Conservation (phyloP, 2,888 invertebrate genomes). For the Abrostola triplasia region DNA sequence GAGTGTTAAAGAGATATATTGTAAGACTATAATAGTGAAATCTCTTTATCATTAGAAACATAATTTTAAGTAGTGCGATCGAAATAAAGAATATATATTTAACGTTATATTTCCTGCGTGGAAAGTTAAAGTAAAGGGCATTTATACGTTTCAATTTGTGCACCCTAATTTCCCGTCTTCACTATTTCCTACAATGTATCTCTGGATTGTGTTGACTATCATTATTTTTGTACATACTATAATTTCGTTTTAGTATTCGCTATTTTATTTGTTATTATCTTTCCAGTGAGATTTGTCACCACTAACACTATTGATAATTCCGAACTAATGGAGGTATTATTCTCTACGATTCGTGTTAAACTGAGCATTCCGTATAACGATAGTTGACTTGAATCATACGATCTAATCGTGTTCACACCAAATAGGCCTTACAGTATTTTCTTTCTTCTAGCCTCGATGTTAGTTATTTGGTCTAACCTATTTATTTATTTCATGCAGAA, state of each 20-base stretch:
- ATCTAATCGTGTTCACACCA: slow-evolving; percentile 31
- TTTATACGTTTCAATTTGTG: slow-evolving; percentile 82
- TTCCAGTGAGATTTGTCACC: slow-evolving; percentile 71
- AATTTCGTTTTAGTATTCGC: slow-evolving; percentile 53
- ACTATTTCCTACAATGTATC: slow-evolving; percentile 78
- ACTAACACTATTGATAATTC: slow-evolving; percentile 37
- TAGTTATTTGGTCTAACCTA: slow-evolving; percentile 9
- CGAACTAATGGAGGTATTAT: slow-evolving; percentile 46
- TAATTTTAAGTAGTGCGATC: slow-evolving; percentile 80
- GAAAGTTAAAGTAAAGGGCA: slow-evolving; percentile 77
- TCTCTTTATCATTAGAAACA: slow-evolving; percentile 83
- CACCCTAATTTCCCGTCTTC: slow-evolving; percentile 72
- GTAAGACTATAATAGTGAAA: slow-evolving; percentile 80
- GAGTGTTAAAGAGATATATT: slow-evolving; percentile 82
- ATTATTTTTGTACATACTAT: slow-evolving; percentile 73
- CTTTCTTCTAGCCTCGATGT: slow-evolving; percentile 10
- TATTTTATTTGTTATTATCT: slow-evolving; percentile 64
- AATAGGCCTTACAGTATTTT: slow-evolving; percentile 26
- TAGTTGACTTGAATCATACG: slow-evolving; percentile 31
- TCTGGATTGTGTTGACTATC: slow-evolving; percentile 70
- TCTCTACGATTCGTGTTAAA: slow-evolving; percentile 42
- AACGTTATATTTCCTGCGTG: slow-evolving; percentile 77
- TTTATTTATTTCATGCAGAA: slow-evolving; percentile 8
- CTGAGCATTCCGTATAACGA: slow-evolving; percentile 53
- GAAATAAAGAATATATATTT: slow-evolving; percentile 76